These are phyloP conservation scores for Xanthostigma xanthostigma DNA, from an alignment of 2,888 invertebrate genomes.

Conservation along the genomic window DNA sequence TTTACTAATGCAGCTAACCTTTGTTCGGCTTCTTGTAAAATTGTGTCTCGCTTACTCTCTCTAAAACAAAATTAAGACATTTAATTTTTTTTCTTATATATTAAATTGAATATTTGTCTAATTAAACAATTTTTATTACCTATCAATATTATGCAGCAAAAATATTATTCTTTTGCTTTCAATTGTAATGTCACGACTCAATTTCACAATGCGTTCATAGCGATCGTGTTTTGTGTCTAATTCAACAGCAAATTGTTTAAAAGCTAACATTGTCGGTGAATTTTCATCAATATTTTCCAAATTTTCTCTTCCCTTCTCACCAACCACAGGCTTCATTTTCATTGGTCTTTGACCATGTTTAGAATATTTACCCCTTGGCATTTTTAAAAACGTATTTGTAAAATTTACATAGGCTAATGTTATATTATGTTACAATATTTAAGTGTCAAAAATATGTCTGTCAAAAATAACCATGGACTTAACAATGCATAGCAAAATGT, in stretches of 20 bases:
- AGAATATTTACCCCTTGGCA: background rate
- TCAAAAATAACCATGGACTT: no score
- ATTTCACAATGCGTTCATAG: constrained; percentile 67
- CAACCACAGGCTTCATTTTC: constrained; percentile 20
- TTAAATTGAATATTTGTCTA: background rate
- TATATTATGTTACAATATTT: background rate
- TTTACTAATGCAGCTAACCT: constrained; percentile 47
- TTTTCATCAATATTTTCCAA: constrained; percentile 31
- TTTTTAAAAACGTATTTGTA: background rate
- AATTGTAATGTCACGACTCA: constrained; percentile 71
- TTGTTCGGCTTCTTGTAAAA: constrained; percentile 46
- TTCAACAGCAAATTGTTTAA: constrained; percentile 44
- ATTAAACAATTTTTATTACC: constrained; percentile 1
- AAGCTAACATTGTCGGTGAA: constrained; percentile 41
- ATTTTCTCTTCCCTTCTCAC: constrained; percentile 29
- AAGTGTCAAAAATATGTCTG: background rate
- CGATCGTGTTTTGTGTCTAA: constrained; percentile 70
- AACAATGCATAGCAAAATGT: no score
- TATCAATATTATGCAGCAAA: constrained; percentile 56
- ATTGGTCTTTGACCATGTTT: constrained; percentile 4
- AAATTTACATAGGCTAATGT: no score
- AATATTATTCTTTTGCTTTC: constrained; percentile 86
- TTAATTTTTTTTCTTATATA: background rate
- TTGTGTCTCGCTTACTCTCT: constrained; percentile 35
- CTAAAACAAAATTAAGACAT: constrained; percentile 22